Conservation (phyloP, 1,140 invertebrate genomes). For the Melanaphis sacchari region DNA sequence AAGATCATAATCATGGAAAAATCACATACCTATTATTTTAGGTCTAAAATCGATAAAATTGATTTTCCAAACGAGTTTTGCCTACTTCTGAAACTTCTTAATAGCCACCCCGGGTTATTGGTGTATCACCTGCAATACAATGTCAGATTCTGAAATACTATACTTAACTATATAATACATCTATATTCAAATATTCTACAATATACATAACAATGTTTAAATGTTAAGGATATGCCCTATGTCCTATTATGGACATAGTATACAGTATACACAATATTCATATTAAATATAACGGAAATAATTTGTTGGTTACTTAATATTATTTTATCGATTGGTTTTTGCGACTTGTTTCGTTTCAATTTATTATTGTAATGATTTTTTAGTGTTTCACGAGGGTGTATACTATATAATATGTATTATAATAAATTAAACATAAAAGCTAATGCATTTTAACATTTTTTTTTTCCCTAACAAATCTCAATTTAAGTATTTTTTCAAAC, state of each 20-base stretch:
- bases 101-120: background rate
- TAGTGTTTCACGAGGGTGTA: background rate
- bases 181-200: too few species aligned
- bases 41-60: background rate
- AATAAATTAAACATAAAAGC: conserved; percentile 8
- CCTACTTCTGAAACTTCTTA: background rate
- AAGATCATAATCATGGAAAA: background rate
- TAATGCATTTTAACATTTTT: background rate
- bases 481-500: conserved; percentile 25
- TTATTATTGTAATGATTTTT: background rate
- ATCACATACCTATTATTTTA: background rate
- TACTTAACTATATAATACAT: too few species aligned
- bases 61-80: background rate
- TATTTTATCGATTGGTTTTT: background rate
- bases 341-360: background rate
- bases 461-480: background rate
- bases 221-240: background rate
- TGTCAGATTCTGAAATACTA: fast-evolving
- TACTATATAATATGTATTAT: background rate
- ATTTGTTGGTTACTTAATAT: background rate
- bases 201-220: background rate
- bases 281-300: background rate
- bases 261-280: background rate
- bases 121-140: background rate
- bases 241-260: background rate